Evolutionary conservation across 2,888 invertebrate genomes (phyloP).

Genomic region (Drosophila conformis): DNA sequence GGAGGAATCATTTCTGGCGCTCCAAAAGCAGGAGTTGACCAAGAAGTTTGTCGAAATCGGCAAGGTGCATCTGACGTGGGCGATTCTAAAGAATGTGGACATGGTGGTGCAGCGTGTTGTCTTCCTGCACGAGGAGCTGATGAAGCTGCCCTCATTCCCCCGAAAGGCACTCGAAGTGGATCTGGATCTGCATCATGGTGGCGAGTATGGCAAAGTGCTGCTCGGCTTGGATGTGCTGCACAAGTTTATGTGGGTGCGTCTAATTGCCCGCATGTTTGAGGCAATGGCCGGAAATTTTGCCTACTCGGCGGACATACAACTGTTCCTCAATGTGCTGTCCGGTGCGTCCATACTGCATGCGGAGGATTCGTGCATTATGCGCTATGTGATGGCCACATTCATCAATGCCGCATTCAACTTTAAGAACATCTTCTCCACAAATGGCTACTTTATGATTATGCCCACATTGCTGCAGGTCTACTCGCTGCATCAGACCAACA

Average conservation of each 20-base stretch:
- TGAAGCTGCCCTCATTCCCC: slow-evolving; percentile 99
- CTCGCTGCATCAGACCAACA: slow-evolving; percentile 98
- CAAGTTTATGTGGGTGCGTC: slow-evolving; percentile 99
- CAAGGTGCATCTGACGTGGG: slow-evolving; percentile 96
- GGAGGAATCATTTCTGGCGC: slow-evolving; percentile 94
- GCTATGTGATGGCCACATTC: slow-evolving; percentile 98
- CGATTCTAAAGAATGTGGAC: slow-evolving; percentile 95
- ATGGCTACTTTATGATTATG: slow-evolving; percentile 99
- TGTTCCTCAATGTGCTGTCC: slow-evolving; percentile 98
- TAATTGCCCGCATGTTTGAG: slow-evolving; percentile 98
- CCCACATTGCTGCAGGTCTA: slow-evolving; percentile 98
- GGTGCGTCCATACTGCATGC: slow-evolving; percentile 98
- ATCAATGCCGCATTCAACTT: slow-evolving; percentile 99
- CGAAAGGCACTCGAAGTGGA: slow-evolving; percentile 99
- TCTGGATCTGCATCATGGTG: slow-evolving; percentile 95
- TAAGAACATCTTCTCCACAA: slow-evolving; percentile 99
- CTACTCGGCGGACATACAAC: slow-evolving; percentile 97
- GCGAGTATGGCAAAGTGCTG: slow-evolving; percentile 94
- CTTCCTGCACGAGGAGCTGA: slow-evolving; percentile 98
- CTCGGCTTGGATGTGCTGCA: slow-evolving; percentile 97
- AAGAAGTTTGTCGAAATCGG: slow-evolving; percentile 99
- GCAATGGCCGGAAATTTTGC: slow-evolving; percentile 99
- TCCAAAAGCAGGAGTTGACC: slow-evolving; percentile 95
- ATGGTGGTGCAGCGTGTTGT: slow-evolving; percentile 99
- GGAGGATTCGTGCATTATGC: slow-evolving; percentile 97